phyloP scores from a whole-genome alignment of 2,888 invertebrate genomes.

The Panopea generosa region DNA sequence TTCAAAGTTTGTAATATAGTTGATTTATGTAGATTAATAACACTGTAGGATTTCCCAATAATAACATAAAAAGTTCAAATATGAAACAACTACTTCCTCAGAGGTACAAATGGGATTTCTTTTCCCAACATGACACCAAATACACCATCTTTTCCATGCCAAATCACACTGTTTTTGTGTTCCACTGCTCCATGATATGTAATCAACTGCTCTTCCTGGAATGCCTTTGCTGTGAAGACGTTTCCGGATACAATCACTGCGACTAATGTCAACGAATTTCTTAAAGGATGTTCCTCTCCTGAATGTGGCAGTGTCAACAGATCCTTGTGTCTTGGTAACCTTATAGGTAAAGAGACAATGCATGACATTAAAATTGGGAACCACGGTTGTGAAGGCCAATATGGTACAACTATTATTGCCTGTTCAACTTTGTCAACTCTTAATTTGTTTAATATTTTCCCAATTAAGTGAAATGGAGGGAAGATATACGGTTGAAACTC shows the following conservation, averaged over 20 bases:
- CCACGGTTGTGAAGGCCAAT: too few species aligned
- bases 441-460: conserved; percentile 22
- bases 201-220: too few species aligned
- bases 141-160: too few species aligned
- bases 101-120: background rate
- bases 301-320: conserved; percentile 5
- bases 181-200: conserved; percentile 5
- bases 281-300: conserved; percentile 10
- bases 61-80: conserved; percentile 1
- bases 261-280: too few species aligned
- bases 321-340: too few species aligned
- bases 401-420: too few species aligned
- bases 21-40: background rate
- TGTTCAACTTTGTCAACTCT: too few species aligned
- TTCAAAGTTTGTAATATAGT: background rate
- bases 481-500: conserved; percentile 16
- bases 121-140: too few species aligned
- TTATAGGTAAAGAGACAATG: too few species aligned
- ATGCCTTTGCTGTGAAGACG: background rate
- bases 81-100: background rate
- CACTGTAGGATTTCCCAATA: background rate
- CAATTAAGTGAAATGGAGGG: too few species aligned
- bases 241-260: too few species aligned
- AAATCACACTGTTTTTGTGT: conserved; percentile 2
- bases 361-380: too few species aligned